Evolutionary conservation across 1,140 invertebrate species (phyloP).

Genomic region (Maconellicoccus hirsutus): DNA sequence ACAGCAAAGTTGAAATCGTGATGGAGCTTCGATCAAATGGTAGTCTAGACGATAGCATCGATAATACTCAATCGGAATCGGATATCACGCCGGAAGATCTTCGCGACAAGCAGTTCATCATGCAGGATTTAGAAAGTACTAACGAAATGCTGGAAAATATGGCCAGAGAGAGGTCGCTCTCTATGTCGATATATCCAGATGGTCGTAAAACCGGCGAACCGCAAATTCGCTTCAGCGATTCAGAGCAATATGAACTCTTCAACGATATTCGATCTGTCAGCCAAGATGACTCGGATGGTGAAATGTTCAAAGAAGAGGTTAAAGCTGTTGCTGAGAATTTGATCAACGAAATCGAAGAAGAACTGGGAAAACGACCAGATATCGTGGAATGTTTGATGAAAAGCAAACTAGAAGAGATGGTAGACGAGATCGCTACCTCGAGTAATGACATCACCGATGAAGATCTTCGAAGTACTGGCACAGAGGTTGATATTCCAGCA

Average conservation of each 20-base stretch:
- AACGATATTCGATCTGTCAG: neutral
- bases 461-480: constrained; percentile 48
- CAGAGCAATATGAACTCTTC: neutral
- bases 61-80: constrained; percentile 42
- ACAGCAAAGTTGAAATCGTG: no score
- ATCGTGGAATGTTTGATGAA: constrained; percentile 40
- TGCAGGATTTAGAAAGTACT: neutral
- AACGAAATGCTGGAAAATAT: neutral
- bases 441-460: constrained; percentile 57
- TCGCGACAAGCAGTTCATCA: constrained; percentile 33
- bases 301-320: constrained; percentile 33
- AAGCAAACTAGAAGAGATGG: constrained; percentile 37
- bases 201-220: neutral
- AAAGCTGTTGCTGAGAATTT: constrained; percentile 27
- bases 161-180: neutral
- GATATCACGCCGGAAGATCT: constrained; percentile 38
- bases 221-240: neutral
- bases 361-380: constrained; percentile 25
- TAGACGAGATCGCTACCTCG: constrained; percentile 42
- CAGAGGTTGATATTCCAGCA: constrained; percentile 29
- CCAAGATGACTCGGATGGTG: constrained; percentile 26
- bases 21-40: neutral
- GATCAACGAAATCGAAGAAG: constrained; percentile 25
- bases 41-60: constrained; percentile 39
- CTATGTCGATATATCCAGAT: neutral